phyloP scores from a whole-genome alignment of 2,888 invertebrate genomes.

The Buathra laborator region DNA sequence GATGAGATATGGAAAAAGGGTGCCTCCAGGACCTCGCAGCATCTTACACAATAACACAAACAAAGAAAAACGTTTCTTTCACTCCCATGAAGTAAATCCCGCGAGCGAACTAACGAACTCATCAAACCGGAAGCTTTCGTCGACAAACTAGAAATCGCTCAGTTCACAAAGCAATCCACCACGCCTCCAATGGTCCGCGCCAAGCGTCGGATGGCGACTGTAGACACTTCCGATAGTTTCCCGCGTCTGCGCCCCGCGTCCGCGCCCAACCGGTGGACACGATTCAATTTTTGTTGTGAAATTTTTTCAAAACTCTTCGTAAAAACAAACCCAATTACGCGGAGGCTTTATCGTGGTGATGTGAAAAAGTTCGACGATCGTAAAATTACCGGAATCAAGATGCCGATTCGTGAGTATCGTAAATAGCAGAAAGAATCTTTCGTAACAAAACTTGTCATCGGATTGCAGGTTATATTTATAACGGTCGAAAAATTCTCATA shows the following conservation, averaged over 20 bases:
- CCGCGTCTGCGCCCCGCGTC: conserved; percentile 38
- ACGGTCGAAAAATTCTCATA: neutral
- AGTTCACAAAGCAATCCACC: neutral
- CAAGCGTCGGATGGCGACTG: neutral
- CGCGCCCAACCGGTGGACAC: conserved; percentile 24
- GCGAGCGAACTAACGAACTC: neutral
- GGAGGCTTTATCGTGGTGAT: conserved; percentile 24
- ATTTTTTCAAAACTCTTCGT: conserved; percentile 10
- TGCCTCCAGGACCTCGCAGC: neutral
- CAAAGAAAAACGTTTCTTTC: neutral
- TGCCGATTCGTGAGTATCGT: conserved; percentile 60
- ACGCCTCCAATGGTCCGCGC: neutral
- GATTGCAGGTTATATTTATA: conserved; percentile 49
- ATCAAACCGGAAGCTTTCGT: neutral
- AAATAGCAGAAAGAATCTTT: neutral
- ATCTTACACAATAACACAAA: neutral
- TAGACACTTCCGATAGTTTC: neutral
- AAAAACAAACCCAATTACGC: conserved; percentile 5
- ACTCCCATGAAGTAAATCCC: neutral
- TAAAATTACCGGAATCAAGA: conserved; percentile 26
- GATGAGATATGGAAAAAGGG: neutral
- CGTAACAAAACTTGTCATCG: neutral
- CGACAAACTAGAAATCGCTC: neutral
- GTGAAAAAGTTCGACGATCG: neutral
- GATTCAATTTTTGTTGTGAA: conserved; percentile 57